Evolutionary conservation across 2,888 invertebrate species (phyloP).

Genomic region (Epinotia ramella): DNA sequence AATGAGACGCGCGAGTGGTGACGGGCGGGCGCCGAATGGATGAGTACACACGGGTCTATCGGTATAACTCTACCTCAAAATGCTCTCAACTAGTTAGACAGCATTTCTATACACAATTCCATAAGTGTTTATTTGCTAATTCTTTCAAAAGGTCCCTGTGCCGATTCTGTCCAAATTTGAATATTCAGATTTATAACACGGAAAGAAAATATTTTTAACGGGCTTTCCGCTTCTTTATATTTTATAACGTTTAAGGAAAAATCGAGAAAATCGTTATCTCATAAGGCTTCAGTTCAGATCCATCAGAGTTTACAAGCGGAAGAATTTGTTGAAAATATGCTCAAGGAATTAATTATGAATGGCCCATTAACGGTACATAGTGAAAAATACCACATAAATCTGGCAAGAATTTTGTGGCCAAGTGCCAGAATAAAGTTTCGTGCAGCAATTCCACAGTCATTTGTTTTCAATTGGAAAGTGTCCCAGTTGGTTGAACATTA

Average conservation of each 20-base stretch:
- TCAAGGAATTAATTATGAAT: constrained; percentile 26
- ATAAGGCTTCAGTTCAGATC: background rate
- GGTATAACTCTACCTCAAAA: constrained; percentile 13
- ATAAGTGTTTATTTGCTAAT: constrained; percentile 15
- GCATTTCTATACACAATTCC: constrained; percentile 15
- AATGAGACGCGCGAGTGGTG: constrained; percentile 40
- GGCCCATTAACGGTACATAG: constrained; percentile 18
- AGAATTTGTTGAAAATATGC: background rate
- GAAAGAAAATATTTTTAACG: constrained; percentile 13
- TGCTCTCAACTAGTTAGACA: background rate
- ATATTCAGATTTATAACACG: constrained; percentile 22
- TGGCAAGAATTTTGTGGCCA: constrained; percentile 36
- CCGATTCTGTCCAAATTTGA: constrained; percentile 13
- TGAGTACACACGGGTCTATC: constrained; percentile 25
- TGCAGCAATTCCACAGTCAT: constrained; percentile 42
- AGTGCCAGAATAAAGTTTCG: constrained; percentile 39
- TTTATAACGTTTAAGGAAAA: background rate
- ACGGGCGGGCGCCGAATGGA: constrained; percentile 13
- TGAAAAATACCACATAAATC: constrained; percentile 39
- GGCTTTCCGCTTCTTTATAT: constrained; percentile 14
- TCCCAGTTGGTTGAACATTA: constrained; percentile 37
- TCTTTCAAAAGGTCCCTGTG: background rate
- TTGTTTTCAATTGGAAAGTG: constrained; percentile 45
- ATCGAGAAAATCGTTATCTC: constrained; percentile 8
- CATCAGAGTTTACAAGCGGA: background rate